phyloP scores from a whole-genome alignment of 2,888 invertebrate species.

The Sceliomorpha sp. region DNA sequence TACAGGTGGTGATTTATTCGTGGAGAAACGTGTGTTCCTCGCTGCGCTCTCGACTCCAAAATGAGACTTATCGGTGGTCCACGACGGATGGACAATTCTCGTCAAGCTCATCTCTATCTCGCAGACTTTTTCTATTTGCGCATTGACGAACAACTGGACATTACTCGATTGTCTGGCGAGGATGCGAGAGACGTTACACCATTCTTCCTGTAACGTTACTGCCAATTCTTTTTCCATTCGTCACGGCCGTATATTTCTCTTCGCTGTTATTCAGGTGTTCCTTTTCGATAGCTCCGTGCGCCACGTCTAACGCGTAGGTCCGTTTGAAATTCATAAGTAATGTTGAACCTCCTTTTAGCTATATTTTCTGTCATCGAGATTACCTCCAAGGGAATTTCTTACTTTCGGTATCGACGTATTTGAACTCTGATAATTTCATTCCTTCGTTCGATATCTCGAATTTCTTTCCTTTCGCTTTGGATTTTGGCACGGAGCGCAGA shows the following conservation, averaged over 20 bases:
- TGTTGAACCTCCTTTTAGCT: too few relatives aligned
- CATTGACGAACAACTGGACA: constrained; percentile 31
- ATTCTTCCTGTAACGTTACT: constrained; percentile 53
- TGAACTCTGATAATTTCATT: too few relatives aligned
- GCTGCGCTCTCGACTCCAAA: neutral
- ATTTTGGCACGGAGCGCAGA: constrained; percentile 46
- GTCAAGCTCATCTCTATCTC: constrained; percentile 26
- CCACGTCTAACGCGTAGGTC: too few relatives aligned
- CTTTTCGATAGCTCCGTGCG: constrained; percentile 5
- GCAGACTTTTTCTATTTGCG: constrained; percentile 23
- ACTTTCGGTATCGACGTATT: too few relatives aligned
- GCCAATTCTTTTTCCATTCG: constrained; percentile 57
- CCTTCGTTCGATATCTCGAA: too few relatives aligned
- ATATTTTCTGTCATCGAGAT: too few relatives aligned
- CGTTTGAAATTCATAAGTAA: too few relatives aligned
- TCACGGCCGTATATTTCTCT: constrained; percentile 39
- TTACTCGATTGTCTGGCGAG: constrained; percentile 35
- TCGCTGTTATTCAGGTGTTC: constrained; percentile 3
- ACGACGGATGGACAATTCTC: constrained; percentile 13
- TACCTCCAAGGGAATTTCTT: too few relatives aligned
- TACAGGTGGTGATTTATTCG: constrained; percentile 11
- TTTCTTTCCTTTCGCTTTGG: too few relatives aligned
- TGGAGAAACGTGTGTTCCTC: constrained; percentile 11
- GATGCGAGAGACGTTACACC: constrained; percentile 27
- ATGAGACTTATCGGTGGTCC: constrained; percentile 14